Conservation (phyloP, 1,140 invertebrate genomes). For the Drosophila serrata region DNA sequence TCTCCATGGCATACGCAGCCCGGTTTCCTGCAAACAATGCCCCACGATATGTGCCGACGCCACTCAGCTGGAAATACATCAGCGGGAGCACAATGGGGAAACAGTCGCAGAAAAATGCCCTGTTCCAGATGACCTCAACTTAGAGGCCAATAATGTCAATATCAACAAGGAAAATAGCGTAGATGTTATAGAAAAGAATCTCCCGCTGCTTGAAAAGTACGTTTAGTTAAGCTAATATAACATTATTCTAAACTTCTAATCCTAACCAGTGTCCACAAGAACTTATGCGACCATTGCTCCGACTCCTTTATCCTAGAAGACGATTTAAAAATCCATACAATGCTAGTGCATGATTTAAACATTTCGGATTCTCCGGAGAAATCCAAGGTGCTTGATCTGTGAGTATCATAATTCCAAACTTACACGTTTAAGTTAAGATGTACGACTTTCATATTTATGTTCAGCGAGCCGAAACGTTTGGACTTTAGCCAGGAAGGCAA, state of each 20-base stretch:
- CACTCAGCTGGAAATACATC: not conserved
- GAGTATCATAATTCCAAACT: not conserved
- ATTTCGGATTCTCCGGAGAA: no score
- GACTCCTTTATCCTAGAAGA: not conserved
- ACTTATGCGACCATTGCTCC: not conserved
- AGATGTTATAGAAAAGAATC: not conserved
- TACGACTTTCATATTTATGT: not conserved
- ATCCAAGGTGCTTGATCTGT: not conserved
- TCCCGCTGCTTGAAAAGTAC: not conserved
- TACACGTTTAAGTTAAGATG: no score
- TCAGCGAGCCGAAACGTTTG: not conserved
- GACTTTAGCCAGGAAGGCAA: not conserved
- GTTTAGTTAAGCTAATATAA: not conserved
- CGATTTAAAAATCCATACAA: not conserved
- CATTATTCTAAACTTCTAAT: not conserved
- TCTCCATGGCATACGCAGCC: not conserved
- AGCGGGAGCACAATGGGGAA: not conserved
- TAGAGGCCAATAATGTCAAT: not conserved
- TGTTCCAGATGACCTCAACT: not conserved
- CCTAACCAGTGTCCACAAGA: not conserved
- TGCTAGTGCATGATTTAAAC: not conserved
- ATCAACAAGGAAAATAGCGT: not conserved
- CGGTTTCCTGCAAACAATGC: not conserved
- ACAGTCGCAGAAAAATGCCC: not conserved
- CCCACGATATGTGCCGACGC: not conserved